These are phyloP conservation scores for Limenitis camilla DNA, from an alignment of 2,888 invertebrate genomes.

Conservation along the genomic window DNA sequence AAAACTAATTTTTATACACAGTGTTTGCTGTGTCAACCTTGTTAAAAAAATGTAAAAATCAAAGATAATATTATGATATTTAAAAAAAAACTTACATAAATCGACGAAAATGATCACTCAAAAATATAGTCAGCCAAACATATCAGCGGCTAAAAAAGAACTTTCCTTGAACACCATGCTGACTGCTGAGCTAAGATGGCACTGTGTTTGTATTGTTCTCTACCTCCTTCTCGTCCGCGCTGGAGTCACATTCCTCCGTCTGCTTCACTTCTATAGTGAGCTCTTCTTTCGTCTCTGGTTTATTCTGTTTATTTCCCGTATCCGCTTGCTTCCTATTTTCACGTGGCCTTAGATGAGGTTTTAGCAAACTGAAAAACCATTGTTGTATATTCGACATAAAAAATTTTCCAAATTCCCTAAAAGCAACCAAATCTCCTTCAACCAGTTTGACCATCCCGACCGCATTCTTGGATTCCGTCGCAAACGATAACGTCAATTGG, in stretches of 20 bases:
- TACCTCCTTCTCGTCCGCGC: background rate
- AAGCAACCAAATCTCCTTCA: slow-evolving; percentile 35
- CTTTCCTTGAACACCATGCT: no score
- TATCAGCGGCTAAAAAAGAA: no score
- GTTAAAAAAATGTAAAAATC: no score
- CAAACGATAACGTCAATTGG: slow-evolving; percentile 35
- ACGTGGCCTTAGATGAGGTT: slow-evolving; percentile 26
- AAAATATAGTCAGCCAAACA: no score
- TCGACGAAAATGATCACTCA: no score
- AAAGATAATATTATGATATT: no score
- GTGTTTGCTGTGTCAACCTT: no score
- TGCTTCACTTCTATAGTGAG: background rate
- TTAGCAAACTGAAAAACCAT: slow-evolving; percentile 40
- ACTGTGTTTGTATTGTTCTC: background rate
- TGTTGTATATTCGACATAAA: slow-evolving; percentile 34
- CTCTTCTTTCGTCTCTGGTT: background rate
- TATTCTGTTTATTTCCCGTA: background rate
- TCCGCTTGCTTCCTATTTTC: background rate
- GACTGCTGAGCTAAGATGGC: no score
- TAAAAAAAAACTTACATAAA: no score
- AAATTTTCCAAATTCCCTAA: slow-evolving; percentile 46
- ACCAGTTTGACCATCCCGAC: slow-evolving; percentile 28
- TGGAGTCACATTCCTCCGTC: background rate
- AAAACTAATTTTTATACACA: no score
- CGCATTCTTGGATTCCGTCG: slow-evolving; percentile 30